Conservation (phyloP, 2,797 vertebrate species). For the Cynopterus sphinx region DNA sequence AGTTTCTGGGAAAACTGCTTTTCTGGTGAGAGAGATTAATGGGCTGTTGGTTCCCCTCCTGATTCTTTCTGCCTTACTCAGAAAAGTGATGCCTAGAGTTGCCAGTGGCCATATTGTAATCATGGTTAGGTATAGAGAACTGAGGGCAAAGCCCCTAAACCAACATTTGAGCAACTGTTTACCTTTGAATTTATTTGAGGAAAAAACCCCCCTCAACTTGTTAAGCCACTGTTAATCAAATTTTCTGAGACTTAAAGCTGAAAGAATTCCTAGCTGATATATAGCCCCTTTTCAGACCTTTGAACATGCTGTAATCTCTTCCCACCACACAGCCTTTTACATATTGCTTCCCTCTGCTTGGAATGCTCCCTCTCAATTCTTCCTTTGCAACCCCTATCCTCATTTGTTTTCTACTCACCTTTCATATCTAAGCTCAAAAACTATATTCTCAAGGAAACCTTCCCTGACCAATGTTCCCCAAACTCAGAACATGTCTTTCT, state of each 20-base stretch:
- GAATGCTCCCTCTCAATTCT: not conserved
- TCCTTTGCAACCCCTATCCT: not conserved
- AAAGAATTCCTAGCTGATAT: not conserved
- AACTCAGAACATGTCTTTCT: not conserved
- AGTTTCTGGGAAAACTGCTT: not conserved
- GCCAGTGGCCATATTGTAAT: not conserved
- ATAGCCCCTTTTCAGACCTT: not conserved
- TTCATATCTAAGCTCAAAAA: conserved; percentile 9
- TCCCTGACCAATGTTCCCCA: not conserved
- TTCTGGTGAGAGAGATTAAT: not conserved
- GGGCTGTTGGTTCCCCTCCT: not conserved
- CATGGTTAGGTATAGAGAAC: not conserved
- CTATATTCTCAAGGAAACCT: not conserved
- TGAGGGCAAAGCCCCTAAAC: not conserved
- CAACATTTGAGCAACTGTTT: not conserved
- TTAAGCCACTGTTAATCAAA: not conserved
- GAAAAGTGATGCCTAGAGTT: not conserved
- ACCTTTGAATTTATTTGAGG: not conserved
- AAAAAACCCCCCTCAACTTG: not conserved
- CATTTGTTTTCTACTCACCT: not conserved
- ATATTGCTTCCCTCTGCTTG: not conserved
- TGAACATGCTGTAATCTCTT: not conserved
- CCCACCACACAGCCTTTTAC: not conserved
- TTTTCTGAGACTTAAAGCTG: conserved; percentile 9
- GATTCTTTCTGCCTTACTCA: not conserved